Conservation (phyloP, 2,888 invertebrate genomes). For the Campaea margaritaria region DNA sequence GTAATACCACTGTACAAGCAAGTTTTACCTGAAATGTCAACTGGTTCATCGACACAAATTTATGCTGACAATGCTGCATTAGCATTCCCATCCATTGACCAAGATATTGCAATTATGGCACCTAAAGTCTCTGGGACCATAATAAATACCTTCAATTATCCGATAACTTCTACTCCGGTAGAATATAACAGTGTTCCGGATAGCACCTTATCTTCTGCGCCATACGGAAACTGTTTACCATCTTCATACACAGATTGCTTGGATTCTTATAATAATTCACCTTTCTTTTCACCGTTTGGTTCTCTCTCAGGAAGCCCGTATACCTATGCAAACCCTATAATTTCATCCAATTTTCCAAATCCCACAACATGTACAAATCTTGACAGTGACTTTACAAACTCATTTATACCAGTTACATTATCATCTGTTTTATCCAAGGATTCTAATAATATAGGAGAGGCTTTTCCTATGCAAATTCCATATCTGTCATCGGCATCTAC, state of each 20-base stretch:
- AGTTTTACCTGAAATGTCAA: not conserved
- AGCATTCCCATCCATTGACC: too few relatives aligned
- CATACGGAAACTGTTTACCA: not conserved
- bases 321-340: not conserved
- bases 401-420: slow-evolving; percentile 1
- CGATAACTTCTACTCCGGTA: not conserved
- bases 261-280: not conserved
- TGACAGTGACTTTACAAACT: not conserved
- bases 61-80: not conserved
- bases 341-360: not conserved
- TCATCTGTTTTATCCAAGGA: too few relatives aligned
- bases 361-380: not conserved
- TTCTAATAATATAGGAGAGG: too few relatives aligned
- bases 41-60: not conserved
- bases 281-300: too few relatives aligned
- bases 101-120: not conserved
- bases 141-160: slow-evolving; percentile 1
- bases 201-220: slow-evolving; percentile 1
- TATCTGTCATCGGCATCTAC: slow-evolving; percentile 3
- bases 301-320: not conserved
- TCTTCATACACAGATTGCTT: not conserved
- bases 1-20: not conserved
- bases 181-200: slow-evolving; percentile 4
- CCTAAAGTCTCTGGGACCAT: slow-evolving; percentile 11
- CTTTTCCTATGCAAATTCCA: not conserved